Base-by-base conservation (phyloP, 2,797 vertebrate genomes). In the Tinamus major region DNA sequence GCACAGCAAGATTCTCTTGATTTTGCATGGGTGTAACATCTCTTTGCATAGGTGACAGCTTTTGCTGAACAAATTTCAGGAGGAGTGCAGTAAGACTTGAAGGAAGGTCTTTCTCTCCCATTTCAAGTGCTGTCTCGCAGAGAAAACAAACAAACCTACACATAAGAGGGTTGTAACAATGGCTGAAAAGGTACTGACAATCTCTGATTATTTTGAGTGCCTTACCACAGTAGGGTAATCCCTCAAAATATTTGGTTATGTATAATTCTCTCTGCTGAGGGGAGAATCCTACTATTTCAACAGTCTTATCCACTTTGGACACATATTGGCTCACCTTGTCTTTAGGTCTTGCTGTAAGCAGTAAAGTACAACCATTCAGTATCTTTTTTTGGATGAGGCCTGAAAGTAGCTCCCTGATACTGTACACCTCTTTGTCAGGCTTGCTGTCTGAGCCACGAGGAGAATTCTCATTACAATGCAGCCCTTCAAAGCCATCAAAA, bases 271-370 rank as follows among this genome's bases (percentile, higher is more conserved):
- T 93, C 74, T 99, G 97, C 42, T 94, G 42, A 4, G 96, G 62
- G 10, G 98, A 98, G 96, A 99, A 99, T 75, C 99, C 98, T 3
- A 93, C 80, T 21, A 98, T 74, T 94, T 99, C 99, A 65, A 99
- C 92, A 61, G 98, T 94, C 64, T 97, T 96, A 80, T 99, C 98
- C 1, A 98, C 97, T 93, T 98, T 98, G 65, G 98, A 97, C 37
- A 99, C 61, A 6, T 97, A 97, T 79, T 98, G 98, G 87, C 92
- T 98, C 53, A 98, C 94, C 21, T 97, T 98, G 42, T 98, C 98
- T 94, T 97, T 98, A 12, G 98, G 98, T 77, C 98, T 98, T 19
- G 98, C 97, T 1, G 98, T 98, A 29, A 99, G 96, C 33, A 99
- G 94, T 67, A 99, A 94, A 0, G 98, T 98, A 94, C 98, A 99